Evolutionary conservation across 2,113 vertebrate genomes (phyloP).

Genomic region (Holacanthus passer): DNA sequence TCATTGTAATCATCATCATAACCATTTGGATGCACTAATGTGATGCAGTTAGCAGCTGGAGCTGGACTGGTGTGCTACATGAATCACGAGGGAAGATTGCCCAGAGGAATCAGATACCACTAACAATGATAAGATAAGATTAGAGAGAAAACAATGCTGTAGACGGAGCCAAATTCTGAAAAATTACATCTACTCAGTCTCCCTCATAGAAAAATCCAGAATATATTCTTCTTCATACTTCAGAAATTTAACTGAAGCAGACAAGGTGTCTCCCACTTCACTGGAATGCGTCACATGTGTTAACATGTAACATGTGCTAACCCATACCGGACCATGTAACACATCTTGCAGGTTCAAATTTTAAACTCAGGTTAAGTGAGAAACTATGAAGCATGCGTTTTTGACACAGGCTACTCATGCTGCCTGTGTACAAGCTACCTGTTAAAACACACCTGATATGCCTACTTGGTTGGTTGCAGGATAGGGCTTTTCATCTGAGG

Average conservation of each 20-base stretch:
- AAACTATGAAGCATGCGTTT: too few species aligned
- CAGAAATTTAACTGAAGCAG: background rate
- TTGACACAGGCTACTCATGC: too few species aligned
- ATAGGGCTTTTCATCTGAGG: too few species aligned
- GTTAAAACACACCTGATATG: too few species aligned
- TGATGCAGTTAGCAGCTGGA: conserved; percentile 6
- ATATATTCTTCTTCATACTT: background rate
- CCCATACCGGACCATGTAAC: background rate
- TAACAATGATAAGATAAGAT: background rate
- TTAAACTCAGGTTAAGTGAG: background rate
- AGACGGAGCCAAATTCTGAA: background rate
- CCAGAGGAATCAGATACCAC: background rate
- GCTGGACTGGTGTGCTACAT: background rate
- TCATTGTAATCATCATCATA: background rate
- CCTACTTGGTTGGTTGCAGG: too few species aligned
- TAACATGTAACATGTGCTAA: too few species aligned
- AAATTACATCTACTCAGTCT: background rate
- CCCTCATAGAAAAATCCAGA: background rate
- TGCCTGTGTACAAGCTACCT: too few species aligned
- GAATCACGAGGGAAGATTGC: background rate
- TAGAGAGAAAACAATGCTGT: background rate
- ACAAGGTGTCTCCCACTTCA: background rate
- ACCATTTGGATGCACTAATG: background rate
- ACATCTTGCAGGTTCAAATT: background rate
- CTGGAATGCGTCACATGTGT: too few species aligned